Evolutionary conservation across 2,113 vertebrate genomes (phyloP).

Genomic region (Nothoprocta pentlandii): DNA sequence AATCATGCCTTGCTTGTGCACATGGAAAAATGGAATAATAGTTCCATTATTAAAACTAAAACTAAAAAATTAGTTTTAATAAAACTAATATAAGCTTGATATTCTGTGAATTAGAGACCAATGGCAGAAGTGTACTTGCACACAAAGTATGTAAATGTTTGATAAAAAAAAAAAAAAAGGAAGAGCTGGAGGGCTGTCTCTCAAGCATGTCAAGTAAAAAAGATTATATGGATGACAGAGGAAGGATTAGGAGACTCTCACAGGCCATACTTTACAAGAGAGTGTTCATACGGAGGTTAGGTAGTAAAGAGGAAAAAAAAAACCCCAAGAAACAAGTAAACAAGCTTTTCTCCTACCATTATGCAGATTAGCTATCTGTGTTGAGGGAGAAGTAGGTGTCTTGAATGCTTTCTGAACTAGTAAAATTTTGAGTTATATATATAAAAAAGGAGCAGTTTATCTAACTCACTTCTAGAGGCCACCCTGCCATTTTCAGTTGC

Average conservation of each 20-base stretch:
- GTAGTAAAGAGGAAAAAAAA: not conserved
- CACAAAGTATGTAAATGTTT: not conserved
- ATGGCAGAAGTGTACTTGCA: not conserved
- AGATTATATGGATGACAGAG: not conserved
- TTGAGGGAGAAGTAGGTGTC: rapidly evolving
- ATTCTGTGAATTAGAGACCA: not conserved
- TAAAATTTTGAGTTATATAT: not conserved
- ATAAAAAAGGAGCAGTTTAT: not conserved
- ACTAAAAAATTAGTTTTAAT: too few species aligned
- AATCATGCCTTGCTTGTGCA: not conserved
- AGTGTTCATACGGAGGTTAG: not conserved
- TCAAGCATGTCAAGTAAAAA: not conserved
- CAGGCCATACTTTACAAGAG: not conserved
- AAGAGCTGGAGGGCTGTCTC: not conserved
- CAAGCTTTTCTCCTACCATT: too few species aligned
- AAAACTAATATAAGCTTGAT: not conserved
- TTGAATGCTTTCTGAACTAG: not conserved
- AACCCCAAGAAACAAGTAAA: not conserved
- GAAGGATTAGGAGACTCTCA: not conserved
- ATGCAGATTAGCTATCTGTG: too few species aligned
- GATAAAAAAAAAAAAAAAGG: not conserved
- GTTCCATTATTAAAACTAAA: too few species aligned
- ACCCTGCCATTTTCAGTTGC: not conserved
- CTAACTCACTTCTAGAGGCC: not conserved
- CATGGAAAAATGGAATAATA: not conserved